Base-by-base conservation (phyloP, 2,797 vertebrate genomes). In the Dipus sagitta region DNA sequence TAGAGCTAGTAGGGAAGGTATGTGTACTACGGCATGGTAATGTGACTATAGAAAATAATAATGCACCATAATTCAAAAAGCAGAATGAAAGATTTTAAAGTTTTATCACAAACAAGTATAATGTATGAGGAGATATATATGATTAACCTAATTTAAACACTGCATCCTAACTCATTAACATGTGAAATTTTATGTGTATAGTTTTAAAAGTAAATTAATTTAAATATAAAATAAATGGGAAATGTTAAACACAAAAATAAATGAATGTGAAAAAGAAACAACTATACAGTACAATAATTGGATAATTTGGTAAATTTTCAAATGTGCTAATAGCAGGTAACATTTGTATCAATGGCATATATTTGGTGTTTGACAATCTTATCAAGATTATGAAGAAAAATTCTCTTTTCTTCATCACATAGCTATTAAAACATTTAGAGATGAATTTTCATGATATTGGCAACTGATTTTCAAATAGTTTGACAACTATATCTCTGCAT, bases 281-380 rank as follows among this genome's bases (percentile, higher is more conserved):
- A 67, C 3, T 60, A 70, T 34, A 68, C 91, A 30, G 15, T 0
- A 76, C 60, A 34, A 10, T 64, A 78, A 71, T 15, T 78, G 1
- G 28, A 88, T 88, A 92, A 91, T 17, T 77, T 38, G 13, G 47
- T 76, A 88, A 77, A 17, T 72, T 95, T 94, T 80, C 34, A 72
- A 60, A 91, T 84, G 38, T 28, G 6, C 10, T 79, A 28, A 68
- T 32, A 68, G 47, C 17, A 76, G 32, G 2, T 58, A 84, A 78
- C 18, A 78, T 6, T 84, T 90, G 4, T 30, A 80, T 74, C 17
- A n/a, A 15, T 75, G 62, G 23, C 82, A n/a, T 11, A 68, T 82
- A 72, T 7, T 79, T 81, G 86, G 21, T 23, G 1, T 71, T 4
- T 93, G 26, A 42, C 8, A 71, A 81, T 0, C 78, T 5, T 11